phyloP scores from a whole-genome alignment of 2,797 vertebrate species.

The Lateolabrax maculatus region DNA sequence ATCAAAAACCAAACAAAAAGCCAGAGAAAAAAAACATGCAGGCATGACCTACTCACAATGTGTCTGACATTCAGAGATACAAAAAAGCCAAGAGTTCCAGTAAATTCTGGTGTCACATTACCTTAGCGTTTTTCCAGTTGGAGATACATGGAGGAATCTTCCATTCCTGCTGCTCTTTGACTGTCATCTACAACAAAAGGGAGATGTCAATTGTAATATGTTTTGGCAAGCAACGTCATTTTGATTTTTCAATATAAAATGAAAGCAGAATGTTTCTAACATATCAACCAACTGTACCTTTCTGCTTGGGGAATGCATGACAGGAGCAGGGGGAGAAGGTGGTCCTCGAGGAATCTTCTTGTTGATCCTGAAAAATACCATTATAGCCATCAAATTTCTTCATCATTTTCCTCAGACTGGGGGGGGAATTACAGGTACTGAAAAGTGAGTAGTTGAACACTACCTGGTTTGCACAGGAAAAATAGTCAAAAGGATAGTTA shows the following conservation, averaged over 20 bases:
- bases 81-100: background rate
- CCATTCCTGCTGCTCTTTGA: conserved; percentile 99
- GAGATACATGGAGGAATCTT: conserved; percentile 99
- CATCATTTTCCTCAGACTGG: background rate
- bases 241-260: background rate
- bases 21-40: background rate
- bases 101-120: conserved; percentile 64
- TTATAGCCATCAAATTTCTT: background rate
- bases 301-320: conserved; percentile 99
- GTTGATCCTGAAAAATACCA: conserved; percentile 90
- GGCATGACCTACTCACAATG: background rate
- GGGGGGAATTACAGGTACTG: background rate
- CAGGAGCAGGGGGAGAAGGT: conserved; percentile 96
- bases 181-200: conserved; percentile 92
- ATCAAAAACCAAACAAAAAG: background rate
- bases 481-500: background rate
- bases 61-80: background rate
- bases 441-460: too few species aligned
- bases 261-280: background rate
- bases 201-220: background rate
- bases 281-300: conserved; percentile 86
- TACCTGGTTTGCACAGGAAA: background rate
- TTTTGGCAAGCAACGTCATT: background rate
- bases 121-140: conserved; percentile 99
- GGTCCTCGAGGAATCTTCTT: conserved; percentile 99